Percentiles rank a stretch among this genome's conserved stretches.
Evolutionary conservation across 2,888 invertebrate species (phyloP).

Genomic region (Tridacna crocea): DNA sequence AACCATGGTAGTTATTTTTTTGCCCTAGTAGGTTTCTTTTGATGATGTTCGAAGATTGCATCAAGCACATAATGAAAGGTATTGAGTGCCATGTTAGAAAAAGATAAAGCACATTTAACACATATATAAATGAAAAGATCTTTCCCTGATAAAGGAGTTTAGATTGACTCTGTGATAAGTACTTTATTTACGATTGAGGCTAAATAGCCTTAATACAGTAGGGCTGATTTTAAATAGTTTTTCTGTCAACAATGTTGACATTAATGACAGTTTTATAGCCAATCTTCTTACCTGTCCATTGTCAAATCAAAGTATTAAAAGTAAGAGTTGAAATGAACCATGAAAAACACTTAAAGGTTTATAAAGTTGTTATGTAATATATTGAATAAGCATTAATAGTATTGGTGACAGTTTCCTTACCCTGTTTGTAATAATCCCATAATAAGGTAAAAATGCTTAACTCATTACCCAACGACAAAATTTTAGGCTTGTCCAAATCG

Average conservation of each 20-base stretch:
- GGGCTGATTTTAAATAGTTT: constrained; percentile 4
- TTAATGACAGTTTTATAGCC: constrained; percentile 20
- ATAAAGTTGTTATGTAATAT: neutral
- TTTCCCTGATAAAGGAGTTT: neutral
- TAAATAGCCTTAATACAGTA: neutral
- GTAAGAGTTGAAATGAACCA: constrained; percentile 13
- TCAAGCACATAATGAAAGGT: neutral
- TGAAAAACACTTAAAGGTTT: constrained; percentile 4
- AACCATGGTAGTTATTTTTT: no score
- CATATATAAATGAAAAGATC: constrained; percentile 2
- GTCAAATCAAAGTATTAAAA: constrained; percentile 17
- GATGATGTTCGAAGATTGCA: neutral
- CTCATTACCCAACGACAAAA: no score
- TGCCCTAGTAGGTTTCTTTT: neutral
- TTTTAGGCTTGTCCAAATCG: no score
- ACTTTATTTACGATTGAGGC: neutral
- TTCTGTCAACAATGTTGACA: constrained; percentile 21
- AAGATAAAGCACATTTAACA: neutral
- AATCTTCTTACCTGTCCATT: constrained; percentile 24
- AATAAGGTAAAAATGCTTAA: no score
- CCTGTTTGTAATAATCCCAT: no score
- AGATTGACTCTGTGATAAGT: constrained; percentile 7
- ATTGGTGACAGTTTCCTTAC: no score
- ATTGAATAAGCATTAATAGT: neutral
- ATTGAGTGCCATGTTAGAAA: neutral